Evolutionary conservation across 2,888 invertebrate species (phyloP).

Genomic region (Lissocephala sabroskyi): DNA sequence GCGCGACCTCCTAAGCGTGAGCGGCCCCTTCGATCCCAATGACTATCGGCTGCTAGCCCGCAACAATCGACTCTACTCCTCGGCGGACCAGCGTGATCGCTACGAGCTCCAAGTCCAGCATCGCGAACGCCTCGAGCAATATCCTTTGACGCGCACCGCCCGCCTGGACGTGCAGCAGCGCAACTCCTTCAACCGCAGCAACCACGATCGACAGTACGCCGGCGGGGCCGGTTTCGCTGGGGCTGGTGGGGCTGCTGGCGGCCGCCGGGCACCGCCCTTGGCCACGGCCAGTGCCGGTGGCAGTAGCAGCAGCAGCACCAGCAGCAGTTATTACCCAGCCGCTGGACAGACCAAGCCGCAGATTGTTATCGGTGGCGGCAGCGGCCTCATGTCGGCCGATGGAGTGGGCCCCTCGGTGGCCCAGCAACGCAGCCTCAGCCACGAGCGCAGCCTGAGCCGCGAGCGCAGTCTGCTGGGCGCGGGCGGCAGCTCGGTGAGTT

Average conservation of each 20-base stretch:
- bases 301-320: conserved; percentile 66
- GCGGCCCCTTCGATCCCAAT: conserved; percentile 40
- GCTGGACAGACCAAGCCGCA: conserved; percentile 66
- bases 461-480: conserved; percentile 52
- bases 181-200: conserved; percentile 72
- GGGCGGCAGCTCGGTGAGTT: conserved; percentile 50
- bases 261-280: conserved; percentile 56
- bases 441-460: conserved; percentile 37
- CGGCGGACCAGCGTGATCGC: conserved; percentile 67
- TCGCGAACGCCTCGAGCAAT: conserved; percentile 66
- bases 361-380: conserved; percentile 69
- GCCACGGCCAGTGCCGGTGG: conserved; percentile 48
- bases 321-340: conserved; percentile 56
- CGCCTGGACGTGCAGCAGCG: conserved; percentile 72
- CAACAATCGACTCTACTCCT: conserved; percentile 66
- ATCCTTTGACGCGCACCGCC: conserved; percentile 68
- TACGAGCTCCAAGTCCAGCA: conserved; percentile 68
- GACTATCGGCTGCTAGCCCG: conserved; percentile 63
- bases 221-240: conserved; percentile 13
- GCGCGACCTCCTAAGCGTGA: conserved; percentile 64
- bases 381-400: conserved; percentile 33
- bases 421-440: conserved; percentile 12
- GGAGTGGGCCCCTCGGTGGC: conserved; percentile 32
- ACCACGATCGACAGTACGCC: conserved; percentile 73
- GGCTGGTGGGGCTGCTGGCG: conserved; percentile 29